Conservation (phyloP, 2,113 vertebrate genomes). For the Meles meles region DNA sequence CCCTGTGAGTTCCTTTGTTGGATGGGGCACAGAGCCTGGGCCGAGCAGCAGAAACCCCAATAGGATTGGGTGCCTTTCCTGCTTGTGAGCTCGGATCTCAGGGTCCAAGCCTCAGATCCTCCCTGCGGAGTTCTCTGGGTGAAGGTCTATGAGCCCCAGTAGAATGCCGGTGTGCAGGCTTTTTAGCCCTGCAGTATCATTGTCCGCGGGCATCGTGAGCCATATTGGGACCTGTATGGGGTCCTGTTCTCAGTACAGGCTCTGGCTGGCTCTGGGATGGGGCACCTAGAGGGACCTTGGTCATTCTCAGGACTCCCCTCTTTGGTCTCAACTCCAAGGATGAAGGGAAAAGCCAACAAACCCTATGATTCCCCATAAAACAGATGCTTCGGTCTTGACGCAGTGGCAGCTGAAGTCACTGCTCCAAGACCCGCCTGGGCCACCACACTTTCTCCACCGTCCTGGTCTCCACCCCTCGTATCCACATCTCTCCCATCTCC, state of each 20-base stretch:
- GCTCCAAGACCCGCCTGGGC: not conserved
- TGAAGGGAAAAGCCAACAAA: not conserved
- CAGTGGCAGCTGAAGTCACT: not conserved
- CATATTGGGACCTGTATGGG: not conserved
- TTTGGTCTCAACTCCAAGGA: not conserved
- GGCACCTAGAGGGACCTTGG: not conserved
- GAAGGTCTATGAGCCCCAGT: not conserved
- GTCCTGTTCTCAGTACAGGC: not conserved
- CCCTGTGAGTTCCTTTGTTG: not conserved
- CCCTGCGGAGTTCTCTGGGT: not conserved
- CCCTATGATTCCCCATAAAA: not conserved
- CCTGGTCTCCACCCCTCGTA: accelerated
- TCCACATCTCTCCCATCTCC: accelerated
- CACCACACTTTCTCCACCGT: not conserved
- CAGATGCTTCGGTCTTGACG: not conserved
- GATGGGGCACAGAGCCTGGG: accelerated
- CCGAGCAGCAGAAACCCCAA: not conserved
- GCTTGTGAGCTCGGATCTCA: not conserved
- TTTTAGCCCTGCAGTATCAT: not conserved
- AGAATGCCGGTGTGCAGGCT: not conserved
- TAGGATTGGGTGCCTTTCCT: not conserved
- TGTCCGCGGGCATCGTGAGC: accelerated
- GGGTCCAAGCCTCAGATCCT: not conserved
- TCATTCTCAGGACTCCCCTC: not conserved
- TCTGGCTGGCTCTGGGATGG: not conserved